phyloP scores from a whole-genome alignment of 1,140 invertebrate species.

The Archivesica marissinica region DNA sequence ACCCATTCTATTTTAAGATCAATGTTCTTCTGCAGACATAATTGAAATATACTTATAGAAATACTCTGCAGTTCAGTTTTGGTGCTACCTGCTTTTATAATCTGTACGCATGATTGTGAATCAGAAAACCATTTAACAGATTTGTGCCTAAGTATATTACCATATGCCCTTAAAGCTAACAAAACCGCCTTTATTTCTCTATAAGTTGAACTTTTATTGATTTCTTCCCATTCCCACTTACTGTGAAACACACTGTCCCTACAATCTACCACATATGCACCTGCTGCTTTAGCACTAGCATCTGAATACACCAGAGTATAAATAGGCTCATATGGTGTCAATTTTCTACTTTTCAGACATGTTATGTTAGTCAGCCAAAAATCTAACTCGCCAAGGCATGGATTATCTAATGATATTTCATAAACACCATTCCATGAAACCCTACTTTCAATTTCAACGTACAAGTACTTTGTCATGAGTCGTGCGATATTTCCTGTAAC shows the following conservation, averaged over 20 bases:
- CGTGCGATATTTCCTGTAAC: not conserved
- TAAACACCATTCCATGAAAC: not conserved
- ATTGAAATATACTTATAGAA: not conserved
- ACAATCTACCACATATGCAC: no score
- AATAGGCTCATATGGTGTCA: no score
- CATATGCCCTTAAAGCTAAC: constrained; percentile 1
- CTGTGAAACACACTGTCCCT: no score
- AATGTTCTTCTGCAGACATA: constrained; percentile 4
- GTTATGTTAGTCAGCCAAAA: not conserved
- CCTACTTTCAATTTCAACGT: not conserved
- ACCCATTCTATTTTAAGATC: not conserved
- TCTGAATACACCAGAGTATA: no score
- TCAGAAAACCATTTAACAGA: constrained; percentile 28
- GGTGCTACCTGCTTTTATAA: not conserved
- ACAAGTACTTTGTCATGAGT: not conserved
- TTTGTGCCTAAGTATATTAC: not conserved
- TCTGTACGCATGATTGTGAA: not conserved
- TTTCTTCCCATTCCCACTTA: no score
- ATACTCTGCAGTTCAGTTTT: not conserved
- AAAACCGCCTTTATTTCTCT: not conserved
- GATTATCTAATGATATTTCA: not conserved
- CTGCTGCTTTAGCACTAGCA: no score
- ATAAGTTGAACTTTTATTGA: constrained; percentile 34
- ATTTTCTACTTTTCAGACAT: not conserved
- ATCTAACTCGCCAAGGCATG: not conserved